Percentiles rank a stretch among this genome's conserved stretches.
These are phyloP conservation scores for Sebastes glaucus DNA, from an alignment of 2,797 vertebrate species.

Conservation along the genomic window DNA sequence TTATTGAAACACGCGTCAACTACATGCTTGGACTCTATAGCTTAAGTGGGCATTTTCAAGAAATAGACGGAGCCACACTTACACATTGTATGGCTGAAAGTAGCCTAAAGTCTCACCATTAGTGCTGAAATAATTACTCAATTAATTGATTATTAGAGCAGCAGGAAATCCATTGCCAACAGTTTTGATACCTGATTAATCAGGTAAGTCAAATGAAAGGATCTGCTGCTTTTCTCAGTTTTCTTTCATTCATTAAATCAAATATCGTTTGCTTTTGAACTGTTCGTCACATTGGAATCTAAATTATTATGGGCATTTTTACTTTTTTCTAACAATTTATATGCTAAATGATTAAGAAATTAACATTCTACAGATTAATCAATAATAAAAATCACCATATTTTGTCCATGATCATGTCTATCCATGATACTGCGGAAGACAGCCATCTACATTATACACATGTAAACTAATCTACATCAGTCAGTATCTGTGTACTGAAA, in stretches of 20 bases:
- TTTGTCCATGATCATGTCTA: not conserved
- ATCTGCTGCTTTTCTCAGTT: not conserved
- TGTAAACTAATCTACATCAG: not conserved
- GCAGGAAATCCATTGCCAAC: not conserved
- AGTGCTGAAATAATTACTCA: not conserved
- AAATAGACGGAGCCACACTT: no score
- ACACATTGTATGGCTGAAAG: not conserved
- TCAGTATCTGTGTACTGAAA: not conserved
- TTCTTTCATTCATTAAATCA: not conserved
- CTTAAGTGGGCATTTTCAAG: no score
- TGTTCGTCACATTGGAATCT: not conserved
- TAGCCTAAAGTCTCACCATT: not conserved
- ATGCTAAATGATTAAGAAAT: not conserved
- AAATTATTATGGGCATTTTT: not conserved
- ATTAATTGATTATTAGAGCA: not conserved
- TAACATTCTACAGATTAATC: not conserved
- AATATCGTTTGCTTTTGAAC: not conserved
- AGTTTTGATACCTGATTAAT: not conserved
- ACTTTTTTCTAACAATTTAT: not conserved
- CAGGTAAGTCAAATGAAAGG: not conserved
- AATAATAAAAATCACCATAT: not conserved
- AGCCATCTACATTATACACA: not conserved
- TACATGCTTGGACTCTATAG: no score
- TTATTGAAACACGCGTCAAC: no score
- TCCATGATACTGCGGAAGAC: not conserved